Conservation (phyloP, 2,797 vertebrate species). For the Rhynchotus rufescens region DNA sequence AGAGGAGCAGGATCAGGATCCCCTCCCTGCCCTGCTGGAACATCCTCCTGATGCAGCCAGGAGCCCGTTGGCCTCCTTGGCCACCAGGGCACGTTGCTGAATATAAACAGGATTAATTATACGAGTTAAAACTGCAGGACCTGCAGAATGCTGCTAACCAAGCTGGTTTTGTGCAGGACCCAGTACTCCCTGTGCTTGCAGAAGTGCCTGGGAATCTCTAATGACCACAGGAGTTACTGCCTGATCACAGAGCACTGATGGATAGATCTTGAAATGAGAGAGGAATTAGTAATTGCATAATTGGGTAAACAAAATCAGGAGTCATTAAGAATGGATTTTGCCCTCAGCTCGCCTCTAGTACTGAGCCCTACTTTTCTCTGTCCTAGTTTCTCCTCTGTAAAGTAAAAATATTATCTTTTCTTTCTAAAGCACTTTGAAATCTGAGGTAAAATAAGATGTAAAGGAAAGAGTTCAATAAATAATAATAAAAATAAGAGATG, state of each 20-base stretch:
- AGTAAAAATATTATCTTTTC: neutral
- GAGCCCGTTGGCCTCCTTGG: too few species aligned
- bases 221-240: neutral
- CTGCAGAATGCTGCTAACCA: neutral
- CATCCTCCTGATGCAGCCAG: too few species aligned
- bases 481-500: neutral
- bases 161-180: neutral
- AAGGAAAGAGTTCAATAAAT: neutral
- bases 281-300: neutral
- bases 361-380: neutral
- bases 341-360: neutral
- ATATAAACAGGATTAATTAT: neutral
- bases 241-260: neutral
- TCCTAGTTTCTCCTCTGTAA: neutral
- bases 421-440: neutral
- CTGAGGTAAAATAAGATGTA: neutral
- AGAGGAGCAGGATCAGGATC: too few species aligned
- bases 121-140: neutral
- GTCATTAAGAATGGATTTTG: neutral
- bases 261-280: neutral
- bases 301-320: conserved; percentile 11
- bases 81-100: too few species aligned
- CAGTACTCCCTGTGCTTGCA: neutral
- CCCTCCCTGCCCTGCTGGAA: too few species aligned
- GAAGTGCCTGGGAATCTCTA: neutral